These are phyloP conservation scores for Sebastes iracundus DNA, from an alignment of 2,797 vertebrate species.

Conservation along the genomic window DNA sequence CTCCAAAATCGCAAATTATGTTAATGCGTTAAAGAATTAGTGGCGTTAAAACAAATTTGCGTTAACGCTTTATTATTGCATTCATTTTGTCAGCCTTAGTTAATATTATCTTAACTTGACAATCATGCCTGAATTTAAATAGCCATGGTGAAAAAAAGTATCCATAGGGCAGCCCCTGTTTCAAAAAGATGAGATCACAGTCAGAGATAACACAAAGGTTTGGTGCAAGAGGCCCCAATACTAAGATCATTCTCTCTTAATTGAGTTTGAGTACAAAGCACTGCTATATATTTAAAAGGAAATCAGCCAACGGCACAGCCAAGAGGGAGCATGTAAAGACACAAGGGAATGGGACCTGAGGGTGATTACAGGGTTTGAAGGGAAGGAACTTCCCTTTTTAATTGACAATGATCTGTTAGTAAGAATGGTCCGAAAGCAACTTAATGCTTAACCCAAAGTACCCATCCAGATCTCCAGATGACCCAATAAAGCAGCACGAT, in stretches of 20 bases:
- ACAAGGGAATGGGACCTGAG: constrained; percentile 4
- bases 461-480: constrained; percentile 27
- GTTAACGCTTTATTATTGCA: too few relatives aligned
- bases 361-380: constrained; percentile 17
- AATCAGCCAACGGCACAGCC: background rate
- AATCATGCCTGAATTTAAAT: background rate
- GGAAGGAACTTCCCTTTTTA: constrained; percentile 21
- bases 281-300: background rate
- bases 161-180: background rate
- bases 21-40: too few relatives aligned
- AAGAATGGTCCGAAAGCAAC: constrained; percentile 22
- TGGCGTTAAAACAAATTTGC: too few relatives aligned
- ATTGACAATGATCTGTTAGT: constrained; percentile 39
- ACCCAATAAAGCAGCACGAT: constrained; percentile 38
- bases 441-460: constrained; percentile 29
- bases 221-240: background rate
- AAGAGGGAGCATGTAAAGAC: background rate
- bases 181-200: background rate
- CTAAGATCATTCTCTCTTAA: constrained; percentile 2
- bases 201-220: background rate
- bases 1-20: too few relatives aligned
- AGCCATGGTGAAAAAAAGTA: background rate
- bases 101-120: too few relatives aligned
- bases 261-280: background rate
- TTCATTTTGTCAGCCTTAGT: too few relatives aligned